Percentiles rank a stretch among this genome's conserved stretches.
phyloP scores from a whole-genome alignment of 2,113 vertebrate species.

The Apodemus speciosus region DNA sequence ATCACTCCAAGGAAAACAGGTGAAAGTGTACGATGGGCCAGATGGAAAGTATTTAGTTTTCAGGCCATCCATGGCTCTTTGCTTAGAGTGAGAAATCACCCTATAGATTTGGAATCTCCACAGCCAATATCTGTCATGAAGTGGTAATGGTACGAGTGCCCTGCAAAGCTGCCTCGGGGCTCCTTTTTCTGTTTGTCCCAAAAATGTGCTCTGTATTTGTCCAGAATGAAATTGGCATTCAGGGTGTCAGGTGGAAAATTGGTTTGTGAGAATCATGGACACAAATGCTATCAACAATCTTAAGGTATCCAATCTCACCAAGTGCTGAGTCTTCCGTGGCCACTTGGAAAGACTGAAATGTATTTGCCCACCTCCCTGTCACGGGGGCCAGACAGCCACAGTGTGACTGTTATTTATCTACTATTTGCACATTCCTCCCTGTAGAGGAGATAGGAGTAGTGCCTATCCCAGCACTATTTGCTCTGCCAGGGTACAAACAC shows the following conservation, averaged over 20 bases:
- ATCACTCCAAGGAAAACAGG: neutral
- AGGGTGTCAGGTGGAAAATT: constrained; percentile 59
- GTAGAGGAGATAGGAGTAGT: neutral
- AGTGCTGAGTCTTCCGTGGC: neutral
- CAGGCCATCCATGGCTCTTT: constrained; percentile 38
- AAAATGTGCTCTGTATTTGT: constrained; percentile 57
- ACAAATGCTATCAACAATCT: constrained; percentile 37
- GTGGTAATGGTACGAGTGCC: neutral
- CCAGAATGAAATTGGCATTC: constrained; percentile 61
- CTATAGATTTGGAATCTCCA: constrained; percentile 46
- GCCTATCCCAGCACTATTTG: neutral
- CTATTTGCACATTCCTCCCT: neutral
- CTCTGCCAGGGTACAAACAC: rapidly evolving
- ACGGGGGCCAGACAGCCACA: neutral
- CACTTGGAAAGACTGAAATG: constrained; percentile 20
- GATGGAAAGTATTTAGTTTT: constrained; percentile 61
- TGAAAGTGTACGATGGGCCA: neutral
- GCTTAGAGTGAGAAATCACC: constrained; percentile 56
- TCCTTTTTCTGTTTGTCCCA: constrained; percentile 40
- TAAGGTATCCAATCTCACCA: constrained; percentile 1
- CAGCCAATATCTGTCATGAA: neutral
- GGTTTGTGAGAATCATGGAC: constrained; percentile 66
- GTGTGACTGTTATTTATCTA: neutral
- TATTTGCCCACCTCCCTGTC: neutral
- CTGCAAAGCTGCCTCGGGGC: neutral